Evolutionary conservation across 2,888 invertebrate species (phyloP).

Genomic region (Microctonus hyperodae): DNA sequence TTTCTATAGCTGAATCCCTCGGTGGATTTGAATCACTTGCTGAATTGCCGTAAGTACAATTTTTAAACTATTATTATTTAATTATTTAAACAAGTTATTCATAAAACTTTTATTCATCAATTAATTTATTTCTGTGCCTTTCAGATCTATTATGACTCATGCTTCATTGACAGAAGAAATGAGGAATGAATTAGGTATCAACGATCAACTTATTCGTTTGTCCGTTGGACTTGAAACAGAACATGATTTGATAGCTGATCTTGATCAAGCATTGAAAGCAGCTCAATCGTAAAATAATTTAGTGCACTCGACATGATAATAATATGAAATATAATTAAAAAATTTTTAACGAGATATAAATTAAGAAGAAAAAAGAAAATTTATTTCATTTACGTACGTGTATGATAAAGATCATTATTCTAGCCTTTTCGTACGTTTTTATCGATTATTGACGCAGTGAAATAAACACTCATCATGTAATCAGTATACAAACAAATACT

Average conservation of each 20-base stretch:
- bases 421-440: background rate
- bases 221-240: slow-evolving; percentile 91
- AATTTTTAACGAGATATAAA: background rate
- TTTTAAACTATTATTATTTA: slow-evolving; percentile 10
- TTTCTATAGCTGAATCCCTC: slow-evolving; percentile 90
- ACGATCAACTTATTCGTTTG: slow-evolving; percentile 82
- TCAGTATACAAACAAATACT: background rate
- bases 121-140: no score
- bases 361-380: slow-evolving; percentile 23
- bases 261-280: slow-evolving; percentile 79
- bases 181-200: slow-evolving; percentile 78
- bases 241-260: slow-evolving; percentile 84
- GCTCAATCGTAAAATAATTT: slow-evolving; percentile 39
- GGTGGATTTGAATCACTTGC: slow-evolving; percentile 96
- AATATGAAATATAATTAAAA: background rate
- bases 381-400: background rate
- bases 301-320: background rate
- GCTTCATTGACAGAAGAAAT: slow-evolving; percentile 85
- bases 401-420: slow-evolving; percentile 1
- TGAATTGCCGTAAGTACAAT: slow-evolving; percentile 83
- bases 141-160: slow-evolving; percentile 92
- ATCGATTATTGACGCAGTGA: no score
- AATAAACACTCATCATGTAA: background rate
- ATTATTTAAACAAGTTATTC: background rate
- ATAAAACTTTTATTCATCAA: slow-evolving; percentile 8